These are phyloP conservation scores for Corvus cornix DNA, from an alignment of 2,113 vertebrate species.

Conservation along the genomic window DNA sequence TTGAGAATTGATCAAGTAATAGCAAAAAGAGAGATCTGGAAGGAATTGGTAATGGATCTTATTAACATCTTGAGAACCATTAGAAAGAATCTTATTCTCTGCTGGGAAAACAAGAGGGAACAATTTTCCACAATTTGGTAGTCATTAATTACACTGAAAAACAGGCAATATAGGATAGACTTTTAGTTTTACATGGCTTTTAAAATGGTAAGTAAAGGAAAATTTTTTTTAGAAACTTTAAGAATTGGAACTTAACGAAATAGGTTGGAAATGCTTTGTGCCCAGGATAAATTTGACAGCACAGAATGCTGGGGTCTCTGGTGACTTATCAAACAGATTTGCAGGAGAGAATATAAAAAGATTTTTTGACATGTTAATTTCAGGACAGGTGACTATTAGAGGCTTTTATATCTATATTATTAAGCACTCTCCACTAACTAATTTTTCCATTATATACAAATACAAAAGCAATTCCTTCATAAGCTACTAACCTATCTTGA, in stretches of 20 bases:
- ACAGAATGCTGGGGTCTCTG: not conserved
- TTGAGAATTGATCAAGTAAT: not conserved
- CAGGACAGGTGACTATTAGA: not conserved
- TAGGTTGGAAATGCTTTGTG: not conserved
- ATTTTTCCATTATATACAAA: not conserved
- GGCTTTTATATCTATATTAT: not conserved
- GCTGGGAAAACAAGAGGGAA: not conserved
- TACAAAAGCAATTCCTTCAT: not conserved
- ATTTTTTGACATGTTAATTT: not conserved
- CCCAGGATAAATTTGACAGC: not conserved
- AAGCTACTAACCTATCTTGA: not conserved
- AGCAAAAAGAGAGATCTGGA: not conserved
- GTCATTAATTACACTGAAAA: not conserved
- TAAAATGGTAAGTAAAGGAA: not conserved
- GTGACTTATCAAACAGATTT: not conserved
- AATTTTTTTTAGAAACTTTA: not conserved
- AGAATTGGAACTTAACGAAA: not conserved
- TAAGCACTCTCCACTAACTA: not conserved
- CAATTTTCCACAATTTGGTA: not conserved
- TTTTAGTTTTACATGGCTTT: not conserved
- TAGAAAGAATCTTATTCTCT: not conserved
- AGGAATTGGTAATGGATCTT: not conserved
- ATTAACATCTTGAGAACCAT: constrained; percentile 9
- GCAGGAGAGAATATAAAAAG: not conserved
- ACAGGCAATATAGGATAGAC: not conserved